A percentile compares a stretch with the other conserved stretches of the same genome.
These are phyloP conservation scores for Pinctada fucata DNA, from an alignment of 2,888 invertebrate genomes.

Conservation along the genomic window DNA sequence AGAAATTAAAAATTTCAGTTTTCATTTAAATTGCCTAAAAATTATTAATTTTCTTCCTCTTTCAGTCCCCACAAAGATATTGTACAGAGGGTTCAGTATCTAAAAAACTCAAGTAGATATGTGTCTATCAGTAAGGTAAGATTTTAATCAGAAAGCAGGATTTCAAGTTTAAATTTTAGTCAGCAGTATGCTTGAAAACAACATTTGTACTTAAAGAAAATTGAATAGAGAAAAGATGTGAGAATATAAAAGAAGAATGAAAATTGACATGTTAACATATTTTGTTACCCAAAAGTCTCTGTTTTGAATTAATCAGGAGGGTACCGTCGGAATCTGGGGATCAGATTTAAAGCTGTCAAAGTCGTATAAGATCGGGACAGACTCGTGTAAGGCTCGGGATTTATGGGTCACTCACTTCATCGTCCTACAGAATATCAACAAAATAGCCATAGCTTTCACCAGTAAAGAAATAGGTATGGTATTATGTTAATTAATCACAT, in stretches of 20 bases:
- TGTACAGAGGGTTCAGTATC: constrained; percentile 71
- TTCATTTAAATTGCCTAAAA: too few relatives aligned
- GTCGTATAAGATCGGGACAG: constrained; percentile 72
- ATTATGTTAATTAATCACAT: neutral
- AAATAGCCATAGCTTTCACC: constrained; percentile 76
- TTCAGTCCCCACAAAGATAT: constrained; percentile 76
- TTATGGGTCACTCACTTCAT: constrained; percentile 77
- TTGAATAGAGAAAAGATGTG: too few relatives aligned
- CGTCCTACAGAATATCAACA: constrained; percentile 74
- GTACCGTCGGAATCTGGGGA: constrained; percentile 74
- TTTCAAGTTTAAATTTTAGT: neutral
- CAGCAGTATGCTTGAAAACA: constrained; percentile 29
- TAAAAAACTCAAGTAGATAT: constrained; percentile 75
- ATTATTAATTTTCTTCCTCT: constrained; percentile 20
- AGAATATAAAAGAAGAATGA: too few relatives aligned
- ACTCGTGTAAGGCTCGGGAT: constrained; percentile 74
- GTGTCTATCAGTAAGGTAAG: constrained; percentile 75
- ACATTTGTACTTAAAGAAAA: too few relatives aligned
- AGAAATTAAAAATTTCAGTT: too few relatives aligned
- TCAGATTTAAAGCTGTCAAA: constrained; percentile 71
- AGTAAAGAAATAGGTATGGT: constrained; percentile 76
- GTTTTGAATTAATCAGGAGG: constrained; percentile 65
- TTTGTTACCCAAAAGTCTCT: neutral
- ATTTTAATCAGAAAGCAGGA: neutral
- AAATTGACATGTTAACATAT: too few relatives aligned